Evolutionary conservation across 53 echinoderm and acorn worm species (phyloP).

Genomic region (Patiria pectinifera): DNA sequence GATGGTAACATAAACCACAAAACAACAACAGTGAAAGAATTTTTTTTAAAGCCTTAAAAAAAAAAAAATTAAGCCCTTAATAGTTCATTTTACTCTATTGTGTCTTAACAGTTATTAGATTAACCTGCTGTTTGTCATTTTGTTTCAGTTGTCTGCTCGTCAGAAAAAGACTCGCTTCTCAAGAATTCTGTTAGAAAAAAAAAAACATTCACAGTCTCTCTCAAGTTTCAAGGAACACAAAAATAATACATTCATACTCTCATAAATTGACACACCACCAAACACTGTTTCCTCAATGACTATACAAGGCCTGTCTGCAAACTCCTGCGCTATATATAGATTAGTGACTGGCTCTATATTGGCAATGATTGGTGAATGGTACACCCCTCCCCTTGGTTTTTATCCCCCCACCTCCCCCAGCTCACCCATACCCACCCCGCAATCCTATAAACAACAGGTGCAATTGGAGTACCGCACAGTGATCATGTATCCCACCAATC

Average conservation of each 20-base stretch:
- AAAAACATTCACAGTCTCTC: background rate
- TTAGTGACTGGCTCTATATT: background rate
- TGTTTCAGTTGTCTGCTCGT: conserved; percentile 25
- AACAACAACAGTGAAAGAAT: too few relatives aligned
- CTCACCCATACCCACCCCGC: background rate
- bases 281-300: background rate
- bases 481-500: background rate
- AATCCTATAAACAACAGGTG: background rate
- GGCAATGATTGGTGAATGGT: background rate
- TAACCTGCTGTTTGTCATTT: conserved; percentile 42
- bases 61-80: background rate
- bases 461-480: background rate
- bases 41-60: too few relatives aligned
- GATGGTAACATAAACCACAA: too few relatives aligned
- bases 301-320: background rate
- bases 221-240: too few relatives aligned
- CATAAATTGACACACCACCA: background rate
- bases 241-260: background rate
- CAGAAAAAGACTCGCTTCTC: background rate
- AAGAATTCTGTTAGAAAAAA: background rate
- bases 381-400: background rate
- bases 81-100: background rate
- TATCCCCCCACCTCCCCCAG: background rate
- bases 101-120: background rate
- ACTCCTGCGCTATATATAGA: background rate